These are phyloP conservation scores for Synaphobranchus kaupii DNA, from an alignment of 2,797 vertebrate species.

Conservation along the genomic window DNA sequence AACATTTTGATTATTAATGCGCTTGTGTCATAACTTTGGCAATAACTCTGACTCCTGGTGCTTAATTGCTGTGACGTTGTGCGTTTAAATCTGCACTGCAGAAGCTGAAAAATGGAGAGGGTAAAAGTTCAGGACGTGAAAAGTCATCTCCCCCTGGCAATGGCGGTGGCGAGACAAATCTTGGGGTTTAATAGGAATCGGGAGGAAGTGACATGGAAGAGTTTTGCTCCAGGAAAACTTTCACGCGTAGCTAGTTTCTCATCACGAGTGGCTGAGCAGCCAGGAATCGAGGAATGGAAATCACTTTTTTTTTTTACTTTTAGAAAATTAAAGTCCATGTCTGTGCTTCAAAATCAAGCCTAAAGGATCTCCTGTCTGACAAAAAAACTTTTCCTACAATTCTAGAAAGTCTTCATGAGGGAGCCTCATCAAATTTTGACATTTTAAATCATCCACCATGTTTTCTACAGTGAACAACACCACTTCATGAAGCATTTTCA, in stretches of 20 bases:
- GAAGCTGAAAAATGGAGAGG: background rate
- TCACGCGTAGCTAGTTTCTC: background rate
- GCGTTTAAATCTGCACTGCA: background rate
- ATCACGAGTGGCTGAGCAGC: background rate
- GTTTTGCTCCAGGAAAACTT: background rate
- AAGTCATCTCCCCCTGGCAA: background rate
- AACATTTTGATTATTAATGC: constrained; percentile 11
- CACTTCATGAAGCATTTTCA: background rate
- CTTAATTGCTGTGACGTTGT: background rate
- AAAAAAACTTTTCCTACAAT: background rate
- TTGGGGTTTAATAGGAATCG: background rate
- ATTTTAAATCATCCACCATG: background rate
- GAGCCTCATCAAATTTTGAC: background rate
- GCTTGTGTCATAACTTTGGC: constrained; percentile 2
- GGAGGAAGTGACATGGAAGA: background rate
- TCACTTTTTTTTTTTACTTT: background rate
- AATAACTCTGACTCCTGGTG: background rate
- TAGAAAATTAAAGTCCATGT: background rate
- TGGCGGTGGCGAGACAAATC: background rate
- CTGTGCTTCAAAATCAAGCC: background rate
- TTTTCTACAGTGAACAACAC: background rate
- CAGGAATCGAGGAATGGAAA: background rate
- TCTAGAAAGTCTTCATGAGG: background rate
- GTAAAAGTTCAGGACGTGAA: background rate
- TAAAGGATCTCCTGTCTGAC: background rate